Base-by-base conservation (phyloP, 2,888 invertebrate species). In the Brachyptera risi region DNA sequence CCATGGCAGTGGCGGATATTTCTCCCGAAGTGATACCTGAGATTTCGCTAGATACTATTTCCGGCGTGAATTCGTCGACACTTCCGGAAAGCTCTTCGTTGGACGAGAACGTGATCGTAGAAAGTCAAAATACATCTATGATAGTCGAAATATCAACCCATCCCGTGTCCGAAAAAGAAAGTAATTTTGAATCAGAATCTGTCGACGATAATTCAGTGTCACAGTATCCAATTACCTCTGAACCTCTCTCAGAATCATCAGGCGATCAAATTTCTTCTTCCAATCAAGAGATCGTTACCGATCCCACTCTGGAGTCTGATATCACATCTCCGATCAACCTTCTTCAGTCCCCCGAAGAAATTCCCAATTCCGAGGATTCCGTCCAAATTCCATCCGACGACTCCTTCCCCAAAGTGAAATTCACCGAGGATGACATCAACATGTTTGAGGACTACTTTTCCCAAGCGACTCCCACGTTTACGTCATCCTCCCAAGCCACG, bases 381-480 rank as follows among this genome's bases (percentile, higher is more conserved):
- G n/a, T n/a, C n/a, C n/a, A 3, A 17, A 42, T 42, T 42, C 42
- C 42, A 38, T 17, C 21, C 47, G 21, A 11, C 13, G 24, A 3
- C 5, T 21, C 47, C 23, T 47, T n/a, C 13, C 44, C 44, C 3
- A 15, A 19, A 17, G 47, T 23, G n/a, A 19, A n/a, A 7, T 21
- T 24, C 47, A 7, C 7, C n/a, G 47, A 47, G 21, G 3, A 15
- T 19, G 19, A 11, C 2, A 44, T 47, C 47, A 9, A 23, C n/a
- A 24, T 24, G 23, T n/a, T 47, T 24, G 47, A 47, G 21, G 47
- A 47, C n/a, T 13, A 24, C 47, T 47, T 47, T 19, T 47, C 47
- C 21, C 2, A 24, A n/a, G 31, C 31, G 7, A 31, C 31, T 4
- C 23, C 5, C 23, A 2, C 9, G 21, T 24, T 19, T 21, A 23